Conservation (phyloP, 2,888 invertebrate genomes). For the Lapara coniferarum region DNA sequence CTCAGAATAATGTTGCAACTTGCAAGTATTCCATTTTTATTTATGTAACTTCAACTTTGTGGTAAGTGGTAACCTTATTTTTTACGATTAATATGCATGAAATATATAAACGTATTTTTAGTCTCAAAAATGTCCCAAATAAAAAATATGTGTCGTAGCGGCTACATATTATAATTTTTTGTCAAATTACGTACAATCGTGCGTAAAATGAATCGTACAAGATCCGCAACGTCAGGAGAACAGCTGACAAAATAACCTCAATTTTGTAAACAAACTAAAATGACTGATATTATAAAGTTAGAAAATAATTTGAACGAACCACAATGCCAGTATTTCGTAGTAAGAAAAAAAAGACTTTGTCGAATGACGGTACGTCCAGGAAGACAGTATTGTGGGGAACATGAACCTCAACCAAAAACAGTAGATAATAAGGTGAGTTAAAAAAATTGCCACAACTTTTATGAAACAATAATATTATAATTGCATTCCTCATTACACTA, state of each 20-base stretch:
- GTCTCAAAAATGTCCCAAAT: neutral
- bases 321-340: constrained; percentile 86
- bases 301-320: constrained; percentile 36
- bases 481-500: neutral
- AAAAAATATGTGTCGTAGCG: neutral
- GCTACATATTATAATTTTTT: neutral
- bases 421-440: constrained; percentile 53
- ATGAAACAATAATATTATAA: neutral
- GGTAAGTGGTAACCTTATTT: too few species aligned
- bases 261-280: constrained; percentile 34
- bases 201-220: neutral
- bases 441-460: neutral
- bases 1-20: neutral
- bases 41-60: too few species aligned
- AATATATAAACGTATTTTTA: too few species aligned
- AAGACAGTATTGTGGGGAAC: constrained; percentile 89
- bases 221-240: neutral
- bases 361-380: constrained; percentile 89
- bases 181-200: neutral
- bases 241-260: constrained; percentile 7
- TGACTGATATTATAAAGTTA: constrained; percentile 30
- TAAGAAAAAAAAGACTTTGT: constrained; percentile 88
- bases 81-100: too few species aligned
- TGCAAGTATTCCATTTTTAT: neutral
- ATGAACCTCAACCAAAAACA: constrained; percentile 72